A percentile compares a stretch with the other conserved stretches of the same genome.
phyloP scores from a whole-genome alignment of 2,888 invertebrate genomes.

The Morpho deidamia region DNA sequence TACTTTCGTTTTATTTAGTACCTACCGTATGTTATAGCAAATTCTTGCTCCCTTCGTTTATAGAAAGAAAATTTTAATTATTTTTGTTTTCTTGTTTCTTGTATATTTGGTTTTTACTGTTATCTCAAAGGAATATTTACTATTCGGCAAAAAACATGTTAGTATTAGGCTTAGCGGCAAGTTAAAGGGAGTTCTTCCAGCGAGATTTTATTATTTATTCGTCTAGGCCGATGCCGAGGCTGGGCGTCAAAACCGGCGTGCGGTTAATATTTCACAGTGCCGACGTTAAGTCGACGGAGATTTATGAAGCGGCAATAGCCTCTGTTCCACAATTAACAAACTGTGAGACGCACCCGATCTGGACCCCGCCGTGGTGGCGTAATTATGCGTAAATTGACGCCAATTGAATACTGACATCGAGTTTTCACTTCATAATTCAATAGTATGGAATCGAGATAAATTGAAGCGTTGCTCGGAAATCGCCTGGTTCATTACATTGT shows the following conservation, averaged over 20 bases:
- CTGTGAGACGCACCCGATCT: slow-evolving; percentile 27
- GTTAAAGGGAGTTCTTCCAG: slow-evolving; percentile 32
- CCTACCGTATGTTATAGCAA: too few relatives aligned
- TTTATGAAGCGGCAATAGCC: slow-evolving; percentile 61
- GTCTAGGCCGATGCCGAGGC: slow-evolving; percentile 36
- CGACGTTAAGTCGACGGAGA: slow-evolving; percentile 71
- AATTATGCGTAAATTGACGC: slow-evolving; percentile 22
- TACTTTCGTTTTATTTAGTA: too few relatives aligned
- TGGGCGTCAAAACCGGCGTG: slow-evolving; percentile 65
- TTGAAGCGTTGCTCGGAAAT: too few relatives aligned
- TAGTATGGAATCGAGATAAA: too few relatives aligned
- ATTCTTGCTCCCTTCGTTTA: too few relatives aligned
- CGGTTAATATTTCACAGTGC: slow-evolving; percentile 72
- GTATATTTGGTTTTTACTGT: too few relatives aligned
- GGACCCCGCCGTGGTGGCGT: slow-evolving; percentile 14
- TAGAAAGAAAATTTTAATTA: too few relatives aligned
- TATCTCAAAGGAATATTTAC: too few relatives aligned
- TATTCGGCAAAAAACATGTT: too few relatives aligned
- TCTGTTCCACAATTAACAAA: slow-evolving; percentile 71
- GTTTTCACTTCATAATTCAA: background rate
- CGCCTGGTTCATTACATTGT: too few relatives aligned
- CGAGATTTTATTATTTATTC: slow-evolving; percentile 55
- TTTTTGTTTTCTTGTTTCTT: too few relatives aligned
- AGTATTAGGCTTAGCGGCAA: background rate
- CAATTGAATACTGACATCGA: slow-evolving; percentile 1